These are phyloP conservation scores for Drosophila tropicalis DNA, from an alignment of 1,140 invertebrate species.

Conservation along the genomic window DNA sequence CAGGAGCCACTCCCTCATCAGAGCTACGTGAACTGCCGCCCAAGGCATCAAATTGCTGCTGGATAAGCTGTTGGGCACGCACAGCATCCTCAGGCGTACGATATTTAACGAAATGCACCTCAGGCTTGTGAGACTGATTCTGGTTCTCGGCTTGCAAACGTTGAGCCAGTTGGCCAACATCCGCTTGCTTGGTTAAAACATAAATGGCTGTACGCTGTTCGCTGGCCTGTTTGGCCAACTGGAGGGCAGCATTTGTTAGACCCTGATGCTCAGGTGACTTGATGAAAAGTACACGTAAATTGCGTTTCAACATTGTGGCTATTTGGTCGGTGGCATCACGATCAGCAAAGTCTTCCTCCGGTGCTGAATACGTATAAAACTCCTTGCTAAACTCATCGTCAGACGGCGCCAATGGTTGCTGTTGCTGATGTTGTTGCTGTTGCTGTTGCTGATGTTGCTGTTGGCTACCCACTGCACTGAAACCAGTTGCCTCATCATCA, in stretches of 20 bases:
- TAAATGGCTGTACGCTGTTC: slow-evolving; percentile 71
- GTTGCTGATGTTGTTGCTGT: not conserved
- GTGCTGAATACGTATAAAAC: slow-evolving; percentile 63
- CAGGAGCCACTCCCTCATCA: slow-evolving; percentile 69
- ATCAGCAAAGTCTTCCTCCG: slow-evolving; percentile 67
- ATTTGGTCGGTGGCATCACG: slow-evolving; percentile 56
- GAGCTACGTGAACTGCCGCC: slow-evolving; percentile 66
- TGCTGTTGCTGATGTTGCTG: slow-evolving; percentile 29
- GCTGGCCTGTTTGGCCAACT: slow-evolving; percentile 69
- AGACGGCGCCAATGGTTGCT: not conserved
- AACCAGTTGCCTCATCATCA: slow-evolving; percentile 67
- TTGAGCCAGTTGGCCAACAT: slow-evolving; percentile 59
- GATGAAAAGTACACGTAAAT: slow-evolving; percentile 70
- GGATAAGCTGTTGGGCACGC: slow-evolving; percentile 68
- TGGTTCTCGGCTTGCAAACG: slow-evolving; percentile 50
- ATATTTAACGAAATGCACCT: slow-evolving; percentile 76
- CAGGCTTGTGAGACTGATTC: slow-evolving; percentile 54
- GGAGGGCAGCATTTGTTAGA: slow-evolving; percentile 64
- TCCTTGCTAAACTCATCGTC: slow-evolving; percentile 72
- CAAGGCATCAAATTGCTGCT: slow-evolving; percentile 68
- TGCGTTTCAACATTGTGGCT: slow-evolving; percentile 62
- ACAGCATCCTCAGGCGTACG: slow-evolving; percentile 72
- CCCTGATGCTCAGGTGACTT: slow-evolving; percentile 72
- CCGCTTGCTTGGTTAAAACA: slow-evolving; percentile 71
- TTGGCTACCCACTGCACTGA: slow-evolving; percentile 40